Base-by-base conservation (phyloP, 2,113 vertebrate species). In the Oncorhynchus masou region DNA sequence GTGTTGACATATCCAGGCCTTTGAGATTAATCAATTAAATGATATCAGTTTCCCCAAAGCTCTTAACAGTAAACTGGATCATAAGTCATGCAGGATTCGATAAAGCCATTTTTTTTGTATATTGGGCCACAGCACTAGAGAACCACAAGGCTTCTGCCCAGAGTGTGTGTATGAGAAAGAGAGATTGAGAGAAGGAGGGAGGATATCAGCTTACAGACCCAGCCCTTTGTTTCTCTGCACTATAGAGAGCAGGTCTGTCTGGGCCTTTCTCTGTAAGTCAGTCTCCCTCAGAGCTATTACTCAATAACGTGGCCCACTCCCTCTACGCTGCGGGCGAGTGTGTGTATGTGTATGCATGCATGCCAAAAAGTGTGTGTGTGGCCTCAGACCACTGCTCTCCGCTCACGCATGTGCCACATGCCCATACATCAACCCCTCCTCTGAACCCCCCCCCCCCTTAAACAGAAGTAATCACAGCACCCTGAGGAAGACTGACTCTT, bases 401-500 rank as follows among this genome's bases (percentile, higher is more conserved):
- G 71, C 27, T 75, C 73, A 70, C 74, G 71, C 70, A 57, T 74
- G 81, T 67, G 68, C 54, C 75, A 59, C 72, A 73, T 70, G 34
- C 67, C 48, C 84, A 74, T 86, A 81, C 68, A 84, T 88, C 83
- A 84, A 84, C 73, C 39, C 66, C 77, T 74, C 66, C 77, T 74
- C 67, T 66, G 84, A 85, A 85, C 86, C 88, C 64, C 13, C 77
- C 86, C 88, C 64, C 13, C 76, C 76, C 82, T 87, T 88, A 85
- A 88, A 77, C 75, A 76, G 79, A 77, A 91, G 84, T 84, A 89
- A 87, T 90, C 85, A 86, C 79, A 71, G 59, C 22, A 83, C 73
- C 74, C 78, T 74, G 49, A 69, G 76, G 80, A 77, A 83, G 49
- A 82, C 1, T 6, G 66, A 16, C 34, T 79, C 78, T 84, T 84